Percentiles rank a stretch among this genome's conserved stretches.
These are phyloP conservation scores for Zapus hudsonius DNA, from an alignment of 2,113 vertebrate species.

Conservation along the genomic window DNA sequence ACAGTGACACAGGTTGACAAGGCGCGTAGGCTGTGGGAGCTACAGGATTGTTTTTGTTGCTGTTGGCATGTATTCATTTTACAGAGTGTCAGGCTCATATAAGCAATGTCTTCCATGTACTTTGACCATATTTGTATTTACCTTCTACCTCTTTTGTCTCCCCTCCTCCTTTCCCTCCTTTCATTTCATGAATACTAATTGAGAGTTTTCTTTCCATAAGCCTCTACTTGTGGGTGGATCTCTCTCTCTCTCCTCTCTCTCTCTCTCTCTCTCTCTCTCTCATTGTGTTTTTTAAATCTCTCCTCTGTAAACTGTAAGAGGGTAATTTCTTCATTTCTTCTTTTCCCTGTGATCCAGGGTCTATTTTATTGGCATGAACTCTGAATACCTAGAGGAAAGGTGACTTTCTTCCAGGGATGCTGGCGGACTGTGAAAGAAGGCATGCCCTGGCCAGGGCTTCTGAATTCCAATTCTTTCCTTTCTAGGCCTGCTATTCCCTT, in stretches of 20 bases:
- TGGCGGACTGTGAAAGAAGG: neutral
- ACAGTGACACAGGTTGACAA: neutral
- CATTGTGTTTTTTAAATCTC: neutral
- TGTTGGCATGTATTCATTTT: too few species aligned
- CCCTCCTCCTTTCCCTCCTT: neutral
- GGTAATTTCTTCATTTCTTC: neutral
- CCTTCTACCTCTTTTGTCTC: neutral
- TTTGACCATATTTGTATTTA: neutral
- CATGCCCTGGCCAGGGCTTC: neutral
- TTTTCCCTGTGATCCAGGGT: neutral
- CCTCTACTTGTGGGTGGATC: too few species aligned
- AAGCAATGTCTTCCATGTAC: too few species aligned
- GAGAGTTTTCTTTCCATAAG: neutral
- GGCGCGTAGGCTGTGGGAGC: neutral
- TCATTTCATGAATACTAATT: too few species aligned
- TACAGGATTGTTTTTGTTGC: neutral
- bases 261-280: neutral
- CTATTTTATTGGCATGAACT: neutral
- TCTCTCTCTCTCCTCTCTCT: too few species aligned
- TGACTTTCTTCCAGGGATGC: neutral
- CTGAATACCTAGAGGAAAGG: neutral
- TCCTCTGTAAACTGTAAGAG: neutral
- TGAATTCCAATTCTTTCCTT: neutral
- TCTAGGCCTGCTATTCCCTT: neutral
- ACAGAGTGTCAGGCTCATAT: neutral